Evolutionary conservation across 2,797 vertebrate species (phyloP).

Genomic region (Lacerta agilis): DNA sequence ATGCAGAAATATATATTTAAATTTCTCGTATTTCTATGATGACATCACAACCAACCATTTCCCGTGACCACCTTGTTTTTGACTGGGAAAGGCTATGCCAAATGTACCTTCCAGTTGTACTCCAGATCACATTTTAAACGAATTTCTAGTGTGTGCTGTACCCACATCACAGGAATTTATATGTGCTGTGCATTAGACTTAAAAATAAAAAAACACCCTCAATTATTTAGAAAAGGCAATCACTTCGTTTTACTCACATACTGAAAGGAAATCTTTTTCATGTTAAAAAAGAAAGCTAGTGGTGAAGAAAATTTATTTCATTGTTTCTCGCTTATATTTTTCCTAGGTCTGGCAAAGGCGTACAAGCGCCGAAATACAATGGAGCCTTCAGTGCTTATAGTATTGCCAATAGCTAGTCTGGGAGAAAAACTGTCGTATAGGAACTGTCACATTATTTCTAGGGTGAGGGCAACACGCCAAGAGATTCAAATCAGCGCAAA

Average conservation of each 20-base stretch:
- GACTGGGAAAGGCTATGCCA: no score
- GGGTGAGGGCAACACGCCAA: not conserved
- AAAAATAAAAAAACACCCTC: not conserved
- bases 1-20: not conserved
- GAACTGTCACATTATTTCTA: constrained; percentile 9
- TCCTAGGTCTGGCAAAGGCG: not conserved
- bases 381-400: not conserved
- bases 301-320: not conserved
- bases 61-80: not conserved
- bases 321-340: not conserved
- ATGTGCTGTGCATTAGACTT: not conserved
- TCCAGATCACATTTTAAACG: not conserved
- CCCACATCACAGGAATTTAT: not conserved
- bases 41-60: not conserved
- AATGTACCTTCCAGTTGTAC: not conserved
- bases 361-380: not conserved
- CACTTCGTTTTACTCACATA: not conserved
- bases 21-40: not conserved
- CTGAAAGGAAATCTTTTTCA: no score
- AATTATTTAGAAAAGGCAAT: not conserved
- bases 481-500: not conserved
- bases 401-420: constrained; percentile 4
- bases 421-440: not conserved
- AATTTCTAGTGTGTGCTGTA: no score
- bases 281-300: not conserved